These are phyloP conservation scores for Oncorhynchus nerka DNA, from an alignment of 2,113 vertebrate genomes.

Conservation along the genomic window DNA sequence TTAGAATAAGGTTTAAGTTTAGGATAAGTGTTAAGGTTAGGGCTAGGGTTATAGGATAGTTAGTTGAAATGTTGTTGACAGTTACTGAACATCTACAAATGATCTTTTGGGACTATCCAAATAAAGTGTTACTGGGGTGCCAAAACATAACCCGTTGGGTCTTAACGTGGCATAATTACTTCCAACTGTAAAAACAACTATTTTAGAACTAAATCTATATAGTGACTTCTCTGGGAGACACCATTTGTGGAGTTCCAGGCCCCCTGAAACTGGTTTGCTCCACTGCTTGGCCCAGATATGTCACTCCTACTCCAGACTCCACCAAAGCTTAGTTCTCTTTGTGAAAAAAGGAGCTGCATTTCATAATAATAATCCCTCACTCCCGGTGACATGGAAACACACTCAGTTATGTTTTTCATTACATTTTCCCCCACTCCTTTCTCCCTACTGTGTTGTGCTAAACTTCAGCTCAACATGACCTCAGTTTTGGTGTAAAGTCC, in stretches of 20 bases:
- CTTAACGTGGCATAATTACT: background rate
- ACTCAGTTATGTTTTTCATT: conserved; percentile 32
- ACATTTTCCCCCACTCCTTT: too few relatives aligned
- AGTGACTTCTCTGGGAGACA: conserved; percentile 14
- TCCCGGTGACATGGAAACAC: conserved; percentile 49
- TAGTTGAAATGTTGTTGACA: too few relatives aligned
- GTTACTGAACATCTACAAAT: too few relatives aligned
- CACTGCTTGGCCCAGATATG: conserved; percentile 60
- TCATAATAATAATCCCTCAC: conserved; percentile 51
- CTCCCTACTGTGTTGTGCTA: background rate
- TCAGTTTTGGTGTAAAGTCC: too few relatives aligned
- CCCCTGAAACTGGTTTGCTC: conserved; percentile 40
- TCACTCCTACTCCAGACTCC: conserved; percentile 55
- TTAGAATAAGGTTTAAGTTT: too few relatives aligned
- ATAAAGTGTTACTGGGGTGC: too few relatives aligned
- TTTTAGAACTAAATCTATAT: background rate
- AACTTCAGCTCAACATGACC: background rate
- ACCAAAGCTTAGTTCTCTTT: conserved; percentile 46
- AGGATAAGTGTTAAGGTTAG: too few relatives aligned
- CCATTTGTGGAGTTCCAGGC: conserved; percentile 26
- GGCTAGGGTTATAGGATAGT: too few relatives aligned
- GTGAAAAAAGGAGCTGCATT: conserved; percentile 32
- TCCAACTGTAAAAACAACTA: background rate
- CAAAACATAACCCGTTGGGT: too few relatives aligned
- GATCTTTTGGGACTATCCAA: too few relatives aligned